phyloP scores from a whole-genome alignment of 2,888 invertebrate species.

The Platycheirus albimanus region DNA sequence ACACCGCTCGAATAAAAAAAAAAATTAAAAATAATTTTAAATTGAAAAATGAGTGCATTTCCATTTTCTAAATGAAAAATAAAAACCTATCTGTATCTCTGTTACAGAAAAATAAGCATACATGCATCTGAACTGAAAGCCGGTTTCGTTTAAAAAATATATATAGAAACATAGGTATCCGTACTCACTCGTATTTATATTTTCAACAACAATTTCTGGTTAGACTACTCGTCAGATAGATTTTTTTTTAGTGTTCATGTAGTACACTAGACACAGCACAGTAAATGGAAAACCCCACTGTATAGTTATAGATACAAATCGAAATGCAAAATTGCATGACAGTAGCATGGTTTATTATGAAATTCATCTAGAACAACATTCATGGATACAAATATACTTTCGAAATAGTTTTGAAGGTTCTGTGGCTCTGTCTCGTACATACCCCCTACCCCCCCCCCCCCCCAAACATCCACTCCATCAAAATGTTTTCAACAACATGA shows the following conservation, averaged over 20 bases:
- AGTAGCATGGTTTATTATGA: constrained; percentile 64
- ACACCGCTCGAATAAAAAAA: constrained; percentile 24
- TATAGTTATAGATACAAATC: constrained; percentile 31
- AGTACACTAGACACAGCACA: background rate
- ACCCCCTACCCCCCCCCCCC: background rate
- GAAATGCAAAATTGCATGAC: constrained; percentile 67
- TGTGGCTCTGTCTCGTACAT: background rate
- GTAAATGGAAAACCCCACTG: background rate
- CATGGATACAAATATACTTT: constrained; percentile 14
- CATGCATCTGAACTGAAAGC: constrained; percentile 22
- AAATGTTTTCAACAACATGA: constrained; percentile 41
- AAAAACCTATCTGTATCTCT: constrained; percentile 17
- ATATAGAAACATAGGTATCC: background rate
- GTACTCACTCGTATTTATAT: background rate
- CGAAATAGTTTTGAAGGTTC: constrained; percentile 64
- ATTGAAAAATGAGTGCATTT: constrained; percentile 44
- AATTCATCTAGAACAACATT: constrained; percentile 50
- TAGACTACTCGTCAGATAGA: constrained; percentile 66
- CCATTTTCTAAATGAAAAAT: constrained; percentile 40
- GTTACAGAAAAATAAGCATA: background rate
- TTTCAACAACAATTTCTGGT: constrained; percentile 57
- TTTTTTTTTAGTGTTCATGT: constrained; percentile 8
- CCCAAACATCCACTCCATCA: constrained; percentile 2
- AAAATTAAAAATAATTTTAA: constrained; percentile 46
- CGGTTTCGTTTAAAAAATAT: constrained; percentile 15